phyloP scores from a whole-genome alignment of 2,113 vertebrate genomes.

The Callorhinus ursinus region DNA sequence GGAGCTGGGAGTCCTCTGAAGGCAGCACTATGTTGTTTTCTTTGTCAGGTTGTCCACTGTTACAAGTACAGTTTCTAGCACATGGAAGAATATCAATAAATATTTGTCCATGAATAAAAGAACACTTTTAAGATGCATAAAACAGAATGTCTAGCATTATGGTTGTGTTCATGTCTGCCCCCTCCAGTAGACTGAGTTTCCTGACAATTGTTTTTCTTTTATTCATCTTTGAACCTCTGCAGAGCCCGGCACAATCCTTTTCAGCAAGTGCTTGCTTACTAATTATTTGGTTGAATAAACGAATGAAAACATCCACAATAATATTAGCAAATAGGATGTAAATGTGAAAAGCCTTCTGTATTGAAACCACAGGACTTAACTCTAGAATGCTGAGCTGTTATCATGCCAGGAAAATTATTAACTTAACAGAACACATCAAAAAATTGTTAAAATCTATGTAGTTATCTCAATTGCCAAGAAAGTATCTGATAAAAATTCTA shows the following conservation, averaged over 20 bases:
- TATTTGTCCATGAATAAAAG: neutral
- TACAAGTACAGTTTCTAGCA: neutral
- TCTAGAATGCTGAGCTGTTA: neutral
- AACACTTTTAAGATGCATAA: neutral
- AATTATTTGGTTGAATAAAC: constrained; percentile 47
- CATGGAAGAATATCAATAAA: neutral
- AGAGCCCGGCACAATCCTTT: neutral
- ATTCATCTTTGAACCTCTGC: neutral
- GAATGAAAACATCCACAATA: neutral
- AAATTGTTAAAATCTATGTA: neutral
- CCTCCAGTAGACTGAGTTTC: neutral
- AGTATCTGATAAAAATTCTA: neutral
- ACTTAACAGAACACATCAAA: neutral
- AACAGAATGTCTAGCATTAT: neutral
- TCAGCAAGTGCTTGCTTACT: neutral
- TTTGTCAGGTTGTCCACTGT: neutral
- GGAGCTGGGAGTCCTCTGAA: neutral
- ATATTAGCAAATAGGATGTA: neutral
- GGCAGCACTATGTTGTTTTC: neutral
- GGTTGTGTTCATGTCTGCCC: neutral
- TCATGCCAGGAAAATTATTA: constrained; percentile 5
- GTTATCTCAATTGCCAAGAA: constrained; percentile 27
- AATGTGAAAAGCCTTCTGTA: neutral
- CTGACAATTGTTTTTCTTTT: neutral
- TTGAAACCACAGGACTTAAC: neutral